A percentile compares a stretch with the other conserved stretches of the same genome.
These are phyloP conservation scores for Pectinophora gossypiella DNA, from an alignment of 1,140 invertebrate genomes.

Conservation along the genomic window DNA sequence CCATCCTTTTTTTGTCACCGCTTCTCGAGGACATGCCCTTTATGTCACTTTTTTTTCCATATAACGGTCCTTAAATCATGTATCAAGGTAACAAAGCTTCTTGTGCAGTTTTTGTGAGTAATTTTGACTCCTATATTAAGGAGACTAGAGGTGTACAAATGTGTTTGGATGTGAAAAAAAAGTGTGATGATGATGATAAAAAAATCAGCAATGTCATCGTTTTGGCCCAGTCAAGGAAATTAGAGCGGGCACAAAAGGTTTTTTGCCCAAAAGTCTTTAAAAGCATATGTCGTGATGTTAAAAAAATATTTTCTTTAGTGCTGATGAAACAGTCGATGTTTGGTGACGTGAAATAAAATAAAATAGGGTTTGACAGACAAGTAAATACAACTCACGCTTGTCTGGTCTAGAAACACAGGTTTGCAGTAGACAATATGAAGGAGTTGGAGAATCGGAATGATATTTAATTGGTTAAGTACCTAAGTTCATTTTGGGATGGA, in stretches of 20 bases:
- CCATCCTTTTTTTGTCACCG: constrained; percentile 29
- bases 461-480: no score
- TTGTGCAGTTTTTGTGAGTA: neutral
- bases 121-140: constrained; percentile 1
- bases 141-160: neutral
- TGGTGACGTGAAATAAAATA: no score
- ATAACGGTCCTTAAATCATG: constrained; percentile 21
- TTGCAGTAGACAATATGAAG: no score
- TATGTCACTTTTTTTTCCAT: constrained; percentile 23
- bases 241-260: constrained; percentile 10
- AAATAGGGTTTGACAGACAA: no score
- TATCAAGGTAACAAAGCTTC: neutral
- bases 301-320: no score
- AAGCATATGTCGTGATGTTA: neutral
- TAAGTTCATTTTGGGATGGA: no score
- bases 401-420: no score
- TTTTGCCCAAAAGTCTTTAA: neutral
- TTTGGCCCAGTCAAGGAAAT: constrained; percentile 26
- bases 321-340: no score
- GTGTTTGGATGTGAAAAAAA: neutral
- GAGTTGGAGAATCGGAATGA: no score
- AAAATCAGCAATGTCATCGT: constrained; percentile 43
- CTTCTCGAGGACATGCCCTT: constrained; percentile 24
- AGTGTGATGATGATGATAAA: neutral
- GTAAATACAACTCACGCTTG: no score